phyloP scores from a whole-genome alignment of 2,888 invertebrate species.

The Notocelia uddmanniana region DNA sequence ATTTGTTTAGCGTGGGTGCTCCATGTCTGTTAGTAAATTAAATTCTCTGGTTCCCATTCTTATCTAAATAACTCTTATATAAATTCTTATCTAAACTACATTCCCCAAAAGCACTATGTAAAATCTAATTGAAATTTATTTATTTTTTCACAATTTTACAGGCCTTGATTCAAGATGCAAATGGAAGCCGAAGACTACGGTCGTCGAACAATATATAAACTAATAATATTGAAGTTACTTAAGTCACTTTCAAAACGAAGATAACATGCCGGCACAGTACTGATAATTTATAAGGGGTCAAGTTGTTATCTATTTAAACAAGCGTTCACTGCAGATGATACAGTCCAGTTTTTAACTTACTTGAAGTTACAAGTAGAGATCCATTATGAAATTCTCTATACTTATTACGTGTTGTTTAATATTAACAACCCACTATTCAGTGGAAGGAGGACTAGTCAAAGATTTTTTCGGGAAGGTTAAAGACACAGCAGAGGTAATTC shows the following conservation, averaged over 20 bases:
- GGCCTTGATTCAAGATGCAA: constrained; percentile 48
- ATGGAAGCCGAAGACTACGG: constrained; percentile 7
- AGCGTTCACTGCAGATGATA: constrained; percentile 10
- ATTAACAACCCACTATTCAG: constrained; percentile 53
- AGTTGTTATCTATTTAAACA: constrained; percentile 57
- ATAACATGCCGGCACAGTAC: constrained; percentile 22
- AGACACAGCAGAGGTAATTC: constrained; percentile 54
- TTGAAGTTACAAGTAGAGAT: constrained; percentile 7
- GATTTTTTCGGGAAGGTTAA: constrained; percentile 58
- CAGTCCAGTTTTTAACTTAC: constrained; percentile 29
- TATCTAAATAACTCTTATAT: no score
- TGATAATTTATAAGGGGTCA: constrained; percentile 58
- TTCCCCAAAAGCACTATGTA: no score
- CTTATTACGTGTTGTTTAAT: constrained; percentile 57
- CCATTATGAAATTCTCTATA: constrained; percentile 58
- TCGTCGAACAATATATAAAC: neutral
- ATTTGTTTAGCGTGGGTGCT: no score
- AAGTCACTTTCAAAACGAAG: constrained; percentile 48
- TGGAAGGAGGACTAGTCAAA: constrained; percentile 56
- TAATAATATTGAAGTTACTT: constrained; percentile 6
- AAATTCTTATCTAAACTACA: no score
- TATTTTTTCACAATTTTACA: constrained; percentile 47
- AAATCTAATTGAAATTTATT: neutral
- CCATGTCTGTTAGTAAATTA: no score
- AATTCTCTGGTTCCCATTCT: no score